Percentiles rank a stretch among this genome's conserved stretches.
These are phyloP conservation scores for Ammospiza nelsoni DNA, from an alignment of 2,113 vertebrate genomes.

Conservation along the genomic window DNA sequence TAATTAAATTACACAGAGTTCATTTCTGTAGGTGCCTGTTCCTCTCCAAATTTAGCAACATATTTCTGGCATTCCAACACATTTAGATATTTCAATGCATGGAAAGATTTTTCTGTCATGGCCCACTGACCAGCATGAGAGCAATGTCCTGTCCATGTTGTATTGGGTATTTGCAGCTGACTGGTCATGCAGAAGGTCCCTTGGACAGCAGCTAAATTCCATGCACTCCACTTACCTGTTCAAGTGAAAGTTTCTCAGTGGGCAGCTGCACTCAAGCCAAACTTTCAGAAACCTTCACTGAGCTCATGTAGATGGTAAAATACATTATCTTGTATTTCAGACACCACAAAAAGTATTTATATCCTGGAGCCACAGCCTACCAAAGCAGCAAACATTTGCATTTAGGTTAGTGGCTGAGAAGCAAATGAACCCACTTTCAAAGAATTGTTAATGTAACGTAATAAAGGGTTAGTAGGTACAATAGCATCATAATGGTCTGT, in stretches of 20 bases:
- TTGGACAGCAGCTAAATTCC: background rate
- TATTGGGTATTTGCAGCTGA: background rate
- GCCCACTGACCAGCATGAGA: background rate
- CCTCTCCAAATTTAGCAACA: background rate
- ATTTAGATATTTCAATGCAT: background rate
- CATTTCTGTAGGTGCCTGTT: background rate
- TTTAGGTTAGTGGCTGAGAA: background rate
- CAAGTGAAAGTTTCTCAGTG: background rate
- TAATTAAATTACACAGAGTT: background rate
- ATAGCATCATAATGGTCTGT: background rate
- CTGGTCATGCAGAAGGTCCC: background rate
- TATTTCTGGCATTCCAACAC: background rate
- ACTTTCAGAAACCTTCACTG: background rate
- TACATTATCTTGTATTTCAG: background rate
- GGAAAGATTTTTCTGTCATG: background rate
- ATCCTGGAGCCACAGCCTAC: background rate
- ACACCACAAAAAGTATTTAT: background rate
- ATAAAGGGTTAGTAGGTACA: background rate
- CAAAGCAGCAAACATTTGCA: background rate
- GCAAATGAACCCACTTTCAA: background rate
- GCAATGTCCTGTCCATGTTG: background rate
- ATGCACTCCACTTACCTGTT: background rate
- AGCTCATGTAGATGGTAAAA: background rate
- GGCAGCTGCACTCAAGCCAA: background rate
- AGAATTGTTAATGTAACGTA: background rate